Evolutionary conservation across 2,797 vertebrate genomes (phyloP).

Genomic region (Siniperca scherzeri): DNA sequence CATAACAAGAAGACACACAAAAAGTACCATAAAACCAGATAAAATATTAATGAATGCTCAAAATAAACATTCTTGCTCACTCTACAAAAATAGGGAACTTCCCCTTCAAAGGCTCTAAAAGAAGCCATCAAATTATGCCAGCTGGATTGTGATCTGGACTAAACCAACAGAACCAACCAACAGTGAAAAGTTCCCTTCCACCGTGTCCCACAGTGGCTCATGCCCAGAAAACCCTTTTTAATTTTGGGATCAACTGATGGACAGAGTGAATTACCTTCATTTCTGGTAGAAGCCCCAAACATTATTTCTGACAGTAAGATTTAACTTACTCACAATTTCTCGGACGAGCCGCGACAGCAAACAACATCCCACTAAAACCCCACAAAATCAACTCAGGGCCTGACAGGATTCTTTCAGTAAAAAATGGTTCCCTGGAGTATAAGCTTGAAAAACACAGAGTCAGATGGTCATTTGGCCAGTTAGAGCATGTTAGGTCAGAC

Average conservation of each 20-base stretch:
- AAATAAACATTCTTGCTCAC: conserved; percentile 1
- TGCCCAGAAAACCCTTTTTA: not conserved
- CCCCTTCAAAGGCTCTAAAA: conserved; percentile 8
- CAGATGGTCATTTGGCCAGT: conserved; percentile 39
- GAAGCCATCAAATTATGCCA: conserved; percentile 1
- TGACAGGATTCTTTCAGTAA: conserved; percentile 7
- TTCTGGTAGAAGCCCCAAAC: not conserved
- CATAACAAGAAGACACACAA: not conserved
- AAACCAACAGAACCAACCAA: not conserved
- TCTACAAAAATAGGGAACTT: conserved; percentile 18
- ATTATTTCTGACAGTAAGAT: not conserved
- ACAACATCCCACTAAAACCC: not conserved
- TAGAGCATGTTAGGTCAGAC: conserved; percentile 66
- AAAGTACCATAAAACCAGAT: conserved; percentile 16
- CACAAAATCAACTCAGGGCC: not conserved
- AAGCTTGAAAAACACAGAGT: conserved; percentile 24
- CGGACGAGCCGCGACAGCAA: not conserved
- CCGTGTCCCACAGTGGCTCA: not conserved
- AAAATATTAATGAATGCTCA: conserved; percentile 20
- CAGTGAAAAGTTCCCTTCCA: not conserved
- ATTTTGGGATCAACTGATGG: not conserved
- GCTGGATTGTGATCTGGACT: not conserved
- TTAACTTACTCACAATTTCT: conserved; percentile 1
- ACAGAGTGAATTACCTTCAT: not conserved
- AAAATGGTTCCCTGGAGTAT: conserved; percentile 30